Base-by-base conservation (phyloP, 2,888 invertebrate genomes). In the Lithophane ornitopus region DNA sequence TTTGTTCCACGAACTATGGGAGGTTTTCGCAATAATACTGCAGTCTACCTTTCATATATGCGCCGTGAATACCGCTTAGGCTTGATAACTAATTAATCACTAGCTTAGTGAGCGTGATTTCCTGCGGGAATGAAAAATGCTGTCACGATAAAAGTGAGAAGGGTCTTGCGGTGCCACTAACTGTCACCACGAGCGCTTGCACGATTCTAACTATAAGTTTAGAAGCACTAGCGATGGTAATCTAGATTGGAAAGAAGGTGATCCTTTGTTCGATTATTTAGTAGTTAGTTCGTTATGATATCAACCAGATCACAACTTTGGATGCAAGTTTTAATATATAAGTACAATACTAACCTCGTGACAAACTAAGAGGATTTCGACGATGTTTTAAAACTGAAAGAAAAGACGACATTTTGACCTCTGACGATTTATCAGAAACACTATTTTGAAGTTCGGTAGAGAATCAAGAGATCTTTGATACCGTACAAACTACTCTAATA, bases 51-150 rank as follows among this genome's bases (percentile, higher is more conserved):
- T 78, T 80, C 83, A 85, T 83, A 81, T 85, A 83, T 72, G 56
- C 68, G 46, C 78, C 71, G 58, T 66, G 72, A 69, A 77, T 74
- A 63, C 83, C 70, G 70, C 75, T 85, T 78, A 67, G 81, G 89
- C 91, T 89, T 91, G 90, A 91, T 92, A 91, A 88, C 93, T 94
- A 95, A 95, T 95, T 95, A 95, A 95, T 95, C 94, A 94, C 92
- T 90, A 93, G 89, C 93, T 90, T 85, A 87, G 91, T 88, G 84
- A 87, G 84, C 87, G 91, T 93, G 93, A 94, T 95, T 95, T 94
- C 93, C 94, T 92, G 88, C 83, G 92, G 90, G 90, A 93, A 91
- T 92, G 92, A 94, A 95, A 95, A 95, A 94, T 92, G 92, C 94
- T 93, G 91, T 93, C 91, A 93, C 92, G 92, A 94, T 94, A 94